Percentiles rank a stretch among this genome's conserved stretches.
Evolutionary conservation across 2,113 vertebrate genomes (phyloP).

Genomic region (Hypomesus transpacificus): DNA sequence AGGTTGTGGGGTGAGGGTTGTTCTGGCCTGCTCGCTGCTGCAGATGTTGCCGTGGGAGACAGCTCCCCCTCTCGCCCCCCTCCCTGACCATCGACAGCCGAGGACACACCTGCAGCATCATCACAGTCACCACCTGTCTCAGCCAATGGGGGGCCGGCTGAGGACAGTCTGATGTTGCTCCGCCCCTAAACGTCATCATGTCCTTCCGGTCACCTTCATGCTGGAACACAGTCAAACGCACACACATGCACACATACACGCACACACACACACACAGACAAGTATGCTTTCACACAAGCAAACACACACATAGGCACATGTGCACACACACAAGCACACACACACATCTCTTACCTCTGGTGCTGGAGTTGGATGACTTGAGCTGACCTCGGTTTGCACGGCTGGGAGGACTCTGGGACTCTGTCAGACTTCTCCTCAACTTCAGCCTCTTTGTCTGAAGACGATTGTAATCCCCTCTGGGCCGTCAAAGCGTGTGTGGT

Average conservation of each 20-base stretch:
- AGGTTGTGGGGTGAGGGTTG: not conserved
- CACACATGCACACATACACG: not conserved
- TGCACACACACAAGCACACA: not conserved
- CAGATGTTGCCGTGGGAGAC: constrained; percentile 2
- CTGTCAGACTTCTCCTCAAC: not conserved
- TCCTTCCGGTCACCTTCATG: not conserved
- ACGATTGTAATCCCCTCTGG: not conserved
- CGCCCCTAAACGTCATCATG: constrained; percentile 1
- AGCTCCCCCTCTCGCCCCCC: not conserved
- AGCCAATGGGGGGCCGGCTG: not conserved
- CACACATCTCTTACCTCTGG: not conserved
- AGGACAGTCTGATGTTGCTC: not conserved
- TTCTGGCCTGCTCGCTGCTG: not conserved
- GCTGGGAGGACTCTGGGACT: constrained; percentile 1
- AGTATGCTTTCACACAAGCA: not conserved
- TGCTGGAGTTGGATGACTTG: not conserved
- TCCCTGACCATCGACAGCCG: not conserved
- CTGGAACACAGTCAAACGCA: not conserved
- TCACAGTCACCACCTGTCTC: not conserved
- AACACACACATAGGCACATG: not conserved
- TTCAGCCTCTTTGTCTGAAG: not conserved
- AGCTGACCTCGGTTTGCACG: constrained; percentile 2
- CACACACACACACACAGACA: not conserved
- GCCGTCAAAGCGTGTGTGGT: constrained; percentile 2
- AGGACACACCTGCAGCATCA: constrained; percentile 19